phyloP scores from a whole-genome alignment of 2,888 invertebrate species.

The Palloptera scutellata region DNA sequence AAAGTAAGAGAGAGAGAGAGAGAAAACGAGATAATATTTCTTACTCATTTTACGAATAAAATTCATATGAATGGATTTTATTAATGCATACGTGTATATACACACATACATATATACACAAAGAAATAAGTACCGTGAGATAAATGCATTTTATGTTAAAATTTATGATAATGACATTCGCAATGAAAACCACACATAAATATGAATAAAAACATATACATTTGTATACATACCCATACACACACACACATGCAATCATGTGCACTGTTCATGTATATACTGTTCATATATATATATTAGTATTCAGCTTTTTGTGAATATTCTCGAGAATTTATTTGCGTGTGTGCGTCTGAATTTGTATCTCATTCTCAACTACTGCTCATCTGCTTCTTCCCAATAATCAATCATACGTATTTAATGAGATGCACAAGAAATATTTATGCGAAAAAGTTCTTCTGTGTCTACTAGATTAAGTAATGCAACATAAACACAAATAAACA shows the following conservation, averaged over 20 bases:
- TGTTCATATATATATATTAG: slow-evolving; percentile 6
- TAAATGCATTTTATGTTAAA: slow-evolving; percentile 14
- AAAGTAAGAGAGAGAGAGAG: too few relatives aligned
- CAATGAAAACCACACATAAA: slow-evolving; percentile 16
- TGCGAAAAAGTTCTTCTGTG: neutral
- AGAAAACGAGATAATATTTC: too few relatives aligned
- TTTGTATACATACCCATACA: slow-evolving; percentile 21
- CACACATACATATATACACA: neutral
- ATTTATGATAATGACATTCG: slow-evolving; percentile 18
- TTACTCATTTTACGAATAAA: too few relatives aligned
- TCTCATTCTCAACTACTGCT: neutral
- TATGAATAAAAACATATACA: slow-evolving; percentile 10
- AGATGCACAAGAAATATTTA: slow-evolving; percentile 6
- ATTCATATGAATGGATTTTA: neutral
- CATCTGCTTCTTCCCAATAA: slow-evolving; percentile 11
- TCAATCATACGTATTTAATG: slow-evolving; percentile 35
- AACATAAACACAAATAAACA: neutral
- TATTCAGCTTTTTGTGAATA: slow-evolving; percentile 18
- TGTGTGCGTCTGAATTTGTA: neutral
- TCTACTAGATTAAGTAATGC: neutral
- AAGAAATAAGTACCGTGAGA: neutral
- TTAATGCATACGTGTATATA: neutral
- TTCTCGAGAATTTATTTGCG: neutral
- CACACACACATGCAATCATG: slow-evolving; percentile 10
- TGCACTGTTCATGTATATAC: neutral